Percentiles rank a stretch among this genome's conserved stretches.
phyloP scores from a whole-genome alignment of 2,888 invertebrate species.

The Mycalesis mineus region DNA sequence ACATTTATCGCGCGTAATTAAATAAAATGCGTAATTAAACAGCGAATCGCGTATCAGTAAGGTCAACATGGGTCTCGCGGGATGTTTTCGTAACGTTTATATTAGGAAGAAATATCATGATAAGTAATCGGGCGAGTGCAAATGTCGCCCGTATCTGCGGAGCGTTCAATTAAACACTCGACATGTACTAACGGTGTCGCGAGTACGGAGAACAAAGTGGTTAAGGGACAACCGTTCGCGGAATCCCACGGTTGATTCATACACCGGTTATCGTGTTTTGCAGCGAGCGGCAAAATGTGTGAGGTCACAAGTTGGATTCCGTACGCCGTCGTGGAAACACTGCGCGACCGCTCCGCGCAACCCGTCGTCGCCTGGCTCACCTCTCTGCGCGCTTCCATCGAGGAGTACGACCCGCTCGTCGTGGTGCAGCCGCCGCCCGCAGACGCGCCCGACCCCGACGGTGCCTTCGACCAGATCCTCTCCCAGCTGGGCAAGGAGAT shows the following conservation, averaged over 20 bases:
- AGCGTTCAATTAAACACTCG: slow-evolving; percentile 29
- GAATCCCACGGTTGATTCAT: slow-evolving; percentile 70
- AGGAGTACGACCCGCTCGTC: slow-evolving; percentile 68
- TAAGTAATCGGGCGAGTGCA: slow-evolving; percentile 71
- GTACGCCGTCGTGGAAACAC: slow-evolving; percentile 68
- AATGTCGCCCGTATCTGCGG: slow-evolving; percentile 52
- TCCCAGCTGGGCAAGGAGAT: slow-evolving; percentile 71
- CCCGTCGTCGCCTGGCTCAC: slow-evolving; percentile 68
- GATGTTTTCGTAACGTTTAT: slow-evolving; percentile 43
- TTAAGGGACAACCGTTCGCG: slow-evolving; percentile 61
- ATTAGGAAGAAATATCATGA: slow-evolving; percentile 60
- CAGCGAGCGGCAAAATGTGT: slow-evolving; percentile 52
- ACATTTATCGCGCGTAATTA: slow-evolving; percentile 14
- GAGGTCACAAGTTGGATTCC: slow-evolving; percentile 74
- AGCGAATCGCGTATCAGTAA: slow-evolving; percentile 42
- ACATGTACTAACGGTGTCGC: slow-evolving; percentile 23
- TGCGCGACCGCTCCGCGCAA: slow-evolving; percentile 56
- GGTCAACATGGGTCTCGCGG: slow-evolving; percentile 50
- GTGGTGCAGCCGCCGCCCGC: slow-evolving; percentile 46
- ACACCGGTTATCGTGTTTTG: slow-evolving; percentile 70
- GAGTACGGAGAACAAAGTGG: slow-evolving; percentile 26
- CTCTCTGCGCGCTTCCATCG: slow-evolving; percentile 54
- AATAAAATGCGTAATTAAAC: slow-evolving; percentile 20
- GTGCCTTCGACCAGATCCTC: slow-evolving; percentile 70
- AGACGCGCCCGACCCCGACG: slow-evolving; percentile 46